Evolutionary conservation across 1,140 invertebrate genomes (phyloP), one percentile per base, ranked within the genome.

Genomic region (Babylonia areolata): DNA sequence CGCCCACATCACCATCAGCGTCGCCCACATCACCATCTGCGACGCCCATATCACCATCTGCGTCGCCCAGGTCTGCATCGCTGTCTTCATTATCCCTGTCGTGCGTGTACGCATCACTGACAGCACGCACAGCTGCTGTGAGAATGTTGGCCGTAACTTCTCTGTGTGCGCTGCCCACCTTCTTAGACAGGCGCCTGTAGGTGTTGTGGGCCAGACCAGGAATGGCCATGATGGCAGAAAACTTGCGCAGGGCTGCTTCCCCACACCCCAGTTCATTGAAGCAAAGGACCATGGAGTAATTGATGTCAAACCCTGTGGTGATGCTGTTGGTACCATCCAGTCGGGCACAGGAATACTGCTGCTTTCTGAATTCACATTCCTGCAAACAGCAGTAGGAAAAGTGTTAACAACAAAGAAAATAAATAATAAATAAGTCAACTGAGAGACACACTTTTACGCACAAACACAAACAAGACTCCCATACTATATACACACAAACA

Each of bases 281-380:
- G 69, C 69, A 73, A 2, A 73, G n/a, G 31, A 73, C 69, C 69
- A 73, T 73, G 69, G n/a, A 73, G 6, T 73, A 6, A 31, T 73
- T 73, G 69, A 73, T 73, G 69, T 37, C 69, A 20, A 73, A 73
- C 6, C 69, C 69, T 35, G 6, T 37, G 33, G 69, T 73, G n/a
- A 73, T 31, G 69, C 35, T 17, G 31, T 73, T 20, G 23, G 28
- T 73, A 17, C 69, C 69, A 73, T 73, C 69, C 69, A 73, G 20
- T 6, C 69, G 69, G n/a, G 69, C n/a, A 73, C 69, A 73, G n/a
- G 64, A 73, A 73, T 73, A 73, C 69, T 73, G 69, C 69, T 73
- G 20, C 69, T 2, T 35, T 37, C 28, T 73, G 31, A 73, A 73
- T 6, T 33, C 2, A 31, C 69, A 73, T 3, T 73, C 33, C 69